These are phyloP conservation scores for Eumaeus atala DNA, from an alignment of 1,140 invertebrate genomes.

Conservation along the genomic window DNA sequence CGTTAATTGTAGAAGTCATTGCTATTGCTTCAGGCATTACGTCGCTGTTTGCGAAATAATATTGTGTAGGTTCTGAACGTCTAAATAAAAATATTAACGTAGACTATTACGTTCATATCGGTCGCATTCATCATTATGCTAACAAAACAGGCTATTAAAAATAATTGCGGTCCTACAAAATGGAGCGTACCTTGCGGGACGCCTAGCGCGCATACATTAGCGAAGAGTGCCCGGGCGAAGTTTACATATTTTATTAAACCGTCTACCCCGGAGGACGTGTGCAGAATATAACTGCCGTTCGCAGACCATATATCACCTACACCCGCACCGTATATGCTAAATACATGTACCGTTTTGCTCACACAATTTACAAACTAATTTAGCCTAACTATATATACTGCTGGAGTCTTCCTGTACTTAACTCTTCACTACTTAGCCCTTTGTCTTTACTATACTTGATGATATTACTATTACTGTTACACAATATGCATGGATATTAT, in stretches of 20 bases:
- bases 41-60: no score
- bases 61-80: no score
- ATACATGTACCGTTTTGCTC: slow-evolving; percentile 7
- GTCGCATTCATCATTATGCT: slow-evolving; percentile 15
- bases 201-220: slow-evolving; percentile 30
- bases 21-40: no score
- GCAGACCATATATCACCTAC: slow-evolving; percentile 21
- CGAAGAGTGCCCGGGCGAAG: slow-evolving; percentile 18
- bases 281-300: slow-evolving; percentile 20
- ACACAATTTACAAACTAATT: slow-evolving; percentile 2
- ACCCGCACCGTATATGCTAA: slow-evolving; percentile 6
- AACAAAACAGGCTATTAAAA: slow-evolving; percentile 27
- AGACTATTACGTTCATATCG: no score
- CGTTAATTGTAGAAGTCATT: no score
- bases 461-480: no score
- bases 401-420: neutral
- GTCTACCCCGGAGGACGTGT: slow-evolving; percentile 26
- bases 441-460: neutral
- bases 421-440: neutral
- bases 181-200: slow-evolving; percentile 24
- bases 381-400: neutral
- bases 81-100: no score
- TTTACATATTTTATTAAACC: slow-evolving; percentile 36
- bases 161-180: slow-evolving; percentile 28
- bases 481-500: no score